These are phyloP conservation scores for Dorcus parallelipipedus DNA, from an alignment of 2,888 invertebrate genomes.

Conservation along the genomic window DNA sequence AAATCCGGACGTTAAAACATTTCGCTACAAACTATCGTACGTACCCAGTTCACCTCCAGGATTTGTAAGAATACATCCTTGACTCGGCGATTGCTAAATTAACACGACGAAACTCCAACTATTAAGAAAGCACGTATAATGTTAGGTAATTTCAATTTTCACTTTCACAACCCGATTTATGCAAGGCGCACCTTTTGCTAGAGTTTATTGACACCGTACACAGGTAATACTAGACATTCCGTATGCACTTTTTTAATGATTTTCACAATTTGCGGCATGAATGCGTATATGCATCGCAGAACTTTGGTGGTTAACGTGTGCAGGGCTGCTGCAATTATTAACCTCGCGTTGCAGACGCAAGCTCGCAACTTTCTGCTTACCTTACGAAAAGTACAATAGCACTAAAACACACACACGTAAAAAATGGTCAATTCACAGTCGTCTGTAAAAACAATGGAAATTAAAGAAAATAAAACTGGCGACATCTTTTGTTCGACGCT, in stretches of 20 bases:
- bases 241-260: conserved; percentile 3
- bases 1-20: neutral
- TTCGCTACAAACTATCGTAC: conserved; percentile 14
- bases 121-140: conserved; percentile 28
- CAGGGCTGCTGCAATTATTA: too few relatives aligned
- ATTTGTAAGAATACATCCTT: conserved; percentile 19
- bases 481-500: conserved; percentile 17
- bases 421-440: conserved; percentile 27
- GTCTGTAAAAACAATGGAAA: conserved; percentile 28
- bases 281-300: too few relatives aligned
- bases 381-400: too few relatives aligned
- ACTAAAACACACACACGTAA: conserved; percentile 4
- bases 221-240: conserved; percentile 19
- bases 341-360: too few relatives aligned
- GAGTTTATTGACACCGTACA: conserved; percentile 49
- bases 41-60: conserved; percentile 22
- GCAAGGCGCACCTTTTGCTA: conserved; percentile 46
- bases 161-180: conserved; percentile 46
- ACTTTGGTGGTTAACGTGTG: too few relatives aligned
- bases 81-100: conserved; percentile 9
- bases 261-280: too few relatives aligned
- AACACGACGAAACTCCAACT: conserved; percentile 7
- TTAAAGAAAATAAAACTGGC: conserved; percentile 17
- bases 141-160: conserved; percentile 46
- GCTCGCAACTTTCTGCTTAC: too few relatives aligned